Evolutionary conservation across 2,797 vertebrate species (phyloP).

Genomic region (Acrossocheilus wenchowensis): DNA sequence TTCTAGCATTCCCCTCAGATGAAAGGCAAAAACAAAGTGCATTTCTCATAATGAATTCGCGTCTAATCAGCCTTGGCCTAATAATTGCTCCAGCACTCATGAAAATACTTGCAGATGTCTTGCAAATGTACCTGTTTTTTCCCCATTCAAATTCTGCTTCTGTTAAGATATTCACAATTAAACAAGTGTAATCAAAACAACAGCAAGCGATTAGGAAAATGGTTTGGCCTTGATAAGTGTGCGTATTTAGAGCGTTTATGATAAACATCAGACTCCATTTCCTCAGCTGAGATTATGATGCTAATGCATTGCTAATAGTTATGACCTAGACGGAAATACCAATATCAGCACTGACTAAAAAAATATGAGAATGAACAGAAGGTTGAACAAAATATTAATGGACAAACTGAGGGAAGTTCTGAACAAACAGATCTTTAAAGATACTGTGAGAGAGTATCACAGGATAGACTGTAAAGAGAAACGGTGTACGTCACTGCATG

Average conservation of each 20-base stretch:
- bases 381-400: slow-evolving; percentile 34
- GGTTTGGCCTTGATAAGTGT: slow-evolving; percentile 59
- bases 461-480: neutral
- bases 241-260: slow-evolving; percentile 56
- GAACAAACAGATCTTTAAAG: slow-evolving; percentile 35
- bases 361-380: slow-evolving; percentile 55
- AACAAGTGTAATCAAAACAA: slow-evolving; percentile 62
- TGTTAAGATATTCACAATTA: slow-evolving; percentile 64
- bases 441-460: slow-evolving; percentile 33
- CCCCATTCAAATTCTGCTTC: slow-evolving; percentile 48
- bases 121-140: slow-evolving; percentile 35
- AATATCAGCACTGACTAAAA: slow-evolving; percentile 56
- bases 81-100: slow-evolving; percentile 60
- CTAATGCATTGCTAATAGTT: slow-evolving; percentile 58
- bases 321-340: slow-evolving; percentile 51
- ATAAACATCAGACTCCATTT: slow-evolving; percentile 63
- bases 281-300: slow-evolving; percentile 52
- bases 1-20: slow-evolving; percentile 46
- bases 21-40: slow-evolving; percentile 62
- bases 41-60: slow-evolving; percentile 65
- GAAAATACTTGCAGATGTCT: slow-evolving; percentile 66
- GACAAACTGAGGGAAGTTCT: slow-evolving; percentile 17
- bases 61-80: slow-evolving; percentile 63
- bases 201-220: slow-evolving; percentile 56
- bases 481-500: too few relatives aligned